Evolutionary conservation across 2,797 vertebrate species (phyloP).

Genomic region (Ibycter americanus): DNA sequence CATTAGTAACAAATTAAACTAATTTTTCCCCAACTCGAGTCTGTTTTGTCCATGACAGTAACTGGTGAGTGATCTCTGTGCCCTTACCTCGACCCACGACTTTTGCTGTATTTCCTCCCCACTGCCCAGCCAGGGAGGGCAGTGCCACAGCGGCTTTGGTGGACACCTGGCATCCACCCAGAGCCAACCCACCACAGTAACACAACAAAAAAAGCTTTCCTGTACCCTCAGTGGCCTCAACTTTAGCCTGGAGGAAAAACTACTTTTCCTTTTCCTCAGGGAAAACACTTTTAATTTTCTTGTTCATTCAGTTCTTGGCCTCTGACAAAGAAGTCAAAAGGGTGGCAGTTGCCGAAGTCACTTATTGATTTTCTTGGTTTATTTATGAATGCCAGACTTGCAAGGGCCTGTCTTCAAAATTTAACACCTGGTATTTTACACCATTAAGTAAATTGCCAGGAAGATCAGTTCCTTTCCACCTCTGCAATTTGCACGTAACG

Average conservation of each 20-base stretch:
- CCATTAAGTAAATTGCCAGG: slow-evolving; percentile 26
- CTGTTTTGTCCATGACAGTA: background rate
- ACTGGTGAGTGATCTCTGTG: background rate
- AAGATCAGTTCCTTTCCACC: background rate
- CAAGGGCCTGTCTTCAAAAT: slow-evolving; percentile 21
- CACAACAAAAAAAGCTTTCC: background rate
- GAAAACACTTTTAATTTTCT: slow-evolving; percentile 46
- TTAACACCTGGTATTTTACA: slow-evolving; percentile 52
- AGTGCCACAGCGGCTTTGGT: background rate
- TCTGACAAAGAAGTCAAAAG: slow-evolving; percentile 51
- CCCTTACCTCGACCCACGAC: background rate
- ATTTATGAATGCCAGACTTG: slow-evolving; percentile 50
- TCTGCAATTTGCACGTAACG: background rate
- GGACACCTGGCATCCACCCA: background rate
- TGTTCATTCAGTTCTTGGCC: slow-evolving; percentile 34
- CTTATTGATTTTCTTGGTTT: slow-evolving; percentile 57
- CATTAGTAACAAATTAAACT: background rate
- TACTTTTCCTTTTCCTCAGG: background rate
- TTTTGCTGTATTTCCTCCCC: background rate
- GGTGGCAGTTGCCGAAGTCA: slow-evolving; percentile 16
- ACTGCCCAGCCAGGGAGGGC: background rate
- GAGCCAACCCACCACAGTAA: background rate
- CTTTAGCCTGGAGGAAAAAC: background rate
- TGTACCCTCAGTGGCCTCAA: background rate
- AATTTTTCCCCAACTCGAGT: background rate